Base-by-base conservation (phyloP, 2,113 vertebrate species). In the Amblyopsis rosae region DNA sequence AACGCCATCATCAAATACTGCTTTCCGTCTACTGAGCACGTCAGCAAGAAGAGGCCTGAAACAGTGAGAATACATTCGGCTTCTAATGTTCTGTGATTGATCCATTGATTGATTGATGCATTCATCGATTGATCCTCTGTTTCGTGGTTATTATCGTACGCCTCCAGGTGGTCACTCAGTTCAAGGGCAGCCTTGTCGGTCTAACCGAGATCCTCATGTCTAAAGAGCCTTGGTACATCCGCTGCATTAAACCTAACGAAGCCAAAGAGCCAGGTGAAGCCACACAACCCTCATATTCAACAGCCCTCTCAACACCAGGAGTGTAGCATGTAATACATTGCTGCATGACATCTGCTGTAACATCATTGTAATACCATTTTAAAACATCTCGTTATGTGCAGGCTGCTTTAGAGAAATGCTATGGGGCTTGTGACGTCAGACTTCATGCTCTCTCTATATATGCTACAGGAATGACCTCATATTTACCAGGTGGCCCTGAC, bases 181-280 rank as follows among this genome's bases (percentile, higher is more conserved):
- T 99, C 86, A 99, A 98, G 83, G 95, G 85, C 86, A 98, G 97
- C 3, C 90, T 99, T 74, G 92, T 73, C 9, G 94, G 92, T 0
- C 91, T 98, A 48, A 94, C 96, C 1, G 96, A 98, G 65, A 98
- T 97, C 81, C 90, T 99, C 45, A 93, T 93, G 92, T 94, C 94
- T 66, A 99, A 99, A 82, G 95, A 98, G 54, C 93, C 98, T 0
- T 98, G 95, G 0, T 99, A 99, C 0, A 87, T 99, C 72, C 94
- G 97, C 57, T 99, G 98, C 81, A 95, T 99, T 76, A 99, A 99
- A 84, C 96, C 98, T 3, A 99, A 99, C 0, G 96, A 96, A 48
- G 88, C 87, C 86, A 99, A 99, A 78, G 94, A 95, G 64, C 91
- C 96, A 70, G 95, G 93, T 93, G 69, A 86, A 65, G 1, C 72